phyloP scores from a whole-genome alignment of 2,888 invertebrate genomes.

The Odontocolon sp. region DNA sequence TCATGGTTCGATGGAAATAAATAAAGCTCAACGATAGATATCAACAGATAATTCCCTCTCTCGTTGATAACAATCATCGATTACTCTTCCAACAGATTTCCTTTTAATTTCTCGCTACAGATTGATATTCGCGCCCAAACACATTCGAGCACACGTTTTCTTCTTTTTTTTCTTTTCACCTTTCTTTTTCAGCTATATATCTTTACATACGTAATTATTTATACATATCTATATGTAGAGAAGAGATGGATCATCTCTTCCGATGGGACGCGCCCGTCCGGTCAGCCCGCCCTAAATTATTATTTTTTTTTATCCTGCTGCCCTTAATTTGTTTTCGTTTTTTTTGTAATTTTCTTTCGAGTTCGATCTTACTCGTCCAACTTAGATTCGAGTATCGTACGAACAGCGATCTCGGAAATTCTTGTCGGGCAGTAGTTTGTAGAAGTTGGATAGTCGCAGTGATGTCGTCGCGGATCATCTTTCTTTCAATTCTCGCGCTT shows the following conservation, averaged over 20 bases:
- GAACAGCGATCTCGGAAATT: conserved; percentile 7
- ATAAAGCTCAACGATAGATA: not conserved
- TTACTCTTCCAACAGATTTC: not conserved
- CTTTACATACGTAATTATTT: not conserved
- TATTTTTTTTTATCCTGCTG: no score
- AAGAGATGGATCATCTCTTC: no score
- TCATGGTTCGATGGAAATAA: not conserved
- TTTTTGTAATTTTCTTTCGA: conserved; percentile 5
- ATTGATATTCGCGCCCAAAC: not conserved
- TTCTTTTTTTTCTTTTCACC: not conserved
- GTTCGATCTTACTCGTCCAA: not conserved
- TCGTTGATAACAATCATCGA: not conserved
- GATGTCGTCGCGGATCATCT: conserved; percentile 41
- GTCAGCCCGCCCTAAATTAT: not conserved
- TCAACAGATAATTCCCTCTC: not conserved
- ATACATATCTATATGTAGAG: not conserved
- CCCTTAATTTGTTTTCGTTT: no score
- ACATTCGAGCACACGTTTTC: not conserved
- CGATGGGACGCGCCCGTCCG: no score
- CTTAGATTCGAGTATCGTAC: conserved; percentile 18
- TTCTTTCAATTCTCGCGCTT: conserved; percentile 36
- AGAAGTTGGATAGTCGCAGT: no score
- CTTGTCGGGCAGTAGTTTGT: not conserved
- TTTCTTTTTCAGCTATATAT: conserved; percentile 24
- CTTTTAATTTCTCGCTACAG: not conserved